Conservation (phyloP, 2,888 invertebrate genomes). For the Camponotus fellah region DNA sequence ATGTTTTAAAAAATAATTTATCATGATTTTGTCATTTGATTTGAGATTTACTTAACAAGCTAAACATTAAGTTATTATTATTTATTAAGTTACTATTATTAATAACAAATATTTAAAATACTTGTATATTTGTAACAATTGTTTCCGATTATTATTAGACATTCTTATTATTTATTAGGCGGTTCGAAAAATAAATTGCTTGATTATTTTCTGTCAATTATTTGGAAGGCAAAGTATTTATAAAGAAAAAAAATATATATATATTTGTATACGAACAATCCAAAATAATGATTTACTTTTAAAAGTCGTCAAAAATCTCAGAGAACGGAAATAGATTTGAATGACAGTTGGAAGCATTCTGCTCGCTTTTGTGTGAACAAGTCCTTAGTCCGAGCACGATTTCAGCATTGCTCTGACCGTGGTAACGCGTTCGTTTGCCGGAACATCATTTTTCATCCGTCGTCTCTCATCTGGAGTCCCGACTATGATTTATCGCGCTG, state of each 20-base stretch:
- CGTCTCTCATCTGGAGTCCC: conserved; percentile 52
- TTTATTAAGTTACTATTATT: background rate
- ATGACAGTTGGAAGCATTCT: conserved; percentile 23
- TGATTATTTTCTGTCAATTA: background rate
- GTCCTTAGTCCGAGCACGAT: conserved; percentile 50
- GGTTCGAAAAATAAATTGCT: background rate
- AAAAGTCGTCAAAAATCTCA: conserved; percentile 3
- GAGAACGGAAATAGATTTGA: conserved; percentile 18
- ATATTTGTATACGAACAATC: background rate
- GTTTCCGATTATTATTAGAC: background rate
- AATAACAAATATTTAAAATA: conserved; percentile 10
- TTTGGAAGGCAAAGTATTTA: background rate
- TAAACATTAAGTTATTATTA: background rate
- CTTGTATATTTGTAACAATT: background rate
- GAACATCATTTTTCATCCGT: conserved; percentile 67
- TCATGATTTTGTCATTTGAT: background rate
- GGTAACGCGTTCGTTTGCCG: conserved; percentile 43
- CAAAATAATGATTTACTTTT: conserved; percentile 19
- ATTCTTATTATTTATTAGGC: background rate
- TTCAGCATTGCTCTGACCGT: conserved; percentile 59
- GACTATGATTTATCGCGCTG: conserved; percentile 67
- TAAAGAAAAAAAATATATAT: background rate
- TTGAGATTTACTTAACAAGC: background rate
- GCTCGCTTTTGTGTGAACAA: conserved; percentile 35
- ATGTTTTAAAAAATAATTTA: background rate